A percentile compares a stretch with the other conserved stretches of the same genome.
Evolutionary conservation across 2,113 vertebrate genomes (phyloP).

Genomic region (Chelonoidis abingdonii): DNA sequence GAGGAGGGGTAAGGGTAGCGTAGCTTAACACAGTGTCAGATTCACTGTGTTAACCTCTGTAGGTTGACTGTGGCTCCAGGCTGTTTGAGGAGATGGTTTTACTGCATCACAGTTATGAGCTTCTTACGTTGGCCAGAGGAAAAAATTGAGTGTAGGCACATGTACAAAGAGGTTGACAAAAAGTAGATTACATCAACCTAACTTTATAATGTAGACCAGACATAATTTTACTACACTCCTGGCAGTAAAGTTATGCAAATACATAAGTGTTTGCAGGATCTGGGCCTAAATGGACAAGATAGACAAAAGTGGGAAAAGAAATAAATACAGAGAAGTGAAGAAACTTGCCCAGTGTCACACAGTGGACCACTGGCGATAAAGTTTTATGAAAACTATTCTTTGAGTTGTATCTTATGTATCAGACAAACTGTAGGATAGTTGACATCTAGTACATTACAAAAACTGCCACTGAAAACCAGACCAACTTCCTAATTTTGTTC

Average conservation of each 20-base stretch:
- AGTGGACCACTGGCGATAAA: neutral
- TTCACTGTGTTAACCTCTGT: neutral
- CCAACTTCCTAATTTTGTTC: neutral
- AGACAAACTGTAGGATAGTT: neutral
- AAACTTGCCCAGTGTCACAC: neutral
- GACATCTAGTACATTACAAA: fast-evolving
- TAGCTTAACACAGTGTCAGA: neutral
- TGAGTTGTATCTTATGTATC: neutral
- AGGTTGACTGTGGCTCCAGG: neutral
- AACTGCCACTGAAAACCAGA: fast-evolving
- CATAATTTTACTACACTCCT: too few relatives aligned
- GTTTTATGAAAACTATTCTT: fast-evolving
- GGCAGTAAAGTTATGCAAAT: too few relatives aligned
- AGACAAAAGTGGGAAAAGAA: neutral
- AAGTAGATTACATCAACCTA: neutral
- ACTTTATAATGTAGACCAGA: too few relatives aligned
- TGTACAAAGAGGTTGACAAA: neutral
- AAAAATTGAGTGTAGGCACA: neutral
- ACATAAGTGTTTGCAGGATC: too few relatives aligned
- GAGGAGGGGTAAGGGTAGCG: neutral
- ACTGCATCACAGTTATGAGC: neutral
- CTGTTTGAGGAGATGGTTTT: neutral
- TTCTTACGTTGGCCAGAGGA: neutral
- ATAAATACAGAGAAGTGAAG: neutral
- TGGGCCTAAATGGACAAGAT: too few relatives aligned